A percentile compares a stretch with the other conserved stretches of the same genome.
phyloP scores from a whole-genome alignment of 1,140 invertebrate species.

The Contarinia nasturtii region DNA sequence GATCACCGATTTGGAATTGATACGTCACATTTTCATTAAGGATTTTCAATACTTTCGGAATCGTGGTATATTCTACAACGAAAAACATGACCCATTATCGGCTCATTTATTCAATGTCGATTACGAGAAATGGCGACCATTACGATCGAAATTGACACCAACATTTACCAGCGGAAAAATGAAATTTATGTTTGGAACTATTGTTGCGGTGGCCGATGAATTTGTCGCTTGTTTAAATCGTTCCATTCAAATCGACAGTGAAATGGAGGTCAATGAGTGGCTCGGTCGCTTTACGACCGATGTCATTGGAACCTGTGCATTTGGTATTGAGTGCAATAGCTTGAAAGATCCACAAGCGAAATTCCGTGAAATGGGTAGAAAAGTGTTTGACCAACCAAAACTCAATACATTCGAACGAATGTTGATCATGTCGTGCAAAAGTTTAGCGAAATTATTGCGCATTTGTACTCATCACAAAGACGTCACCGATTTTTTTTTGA shows the following conservation, averaged over 20 bases:
- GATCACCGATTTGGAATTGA: conserved; percentile 14
- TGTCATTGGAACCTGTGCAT: conserved; percentile 33
- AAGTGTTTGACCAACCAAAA: neutral
- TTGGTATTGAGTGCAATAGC: conserved; percentile 26
- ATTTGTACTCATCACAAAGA: neutral
- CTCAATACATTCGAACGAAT: neutral
- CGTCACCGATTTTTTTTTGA: conserved; percentile 21
- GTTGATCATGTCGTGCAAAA: too few relatives aligned
- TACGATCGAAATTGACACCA: conserved; percentile 25
- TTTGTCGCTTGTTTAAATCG: conserved; percentile 22
- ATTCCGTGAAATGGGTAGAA: neutral
- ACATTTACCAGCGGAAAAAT: conserved; percentile 30
- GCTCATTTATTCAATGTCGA: conserved; percentile 27
- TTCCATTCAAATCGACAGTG: conserved; percentile 14
- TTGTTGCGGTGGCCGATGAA: conserved; percentile 25
- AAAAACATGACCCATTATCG: conserved; percentile 28
- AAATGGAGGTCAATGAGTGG: conserved; percentile 28
- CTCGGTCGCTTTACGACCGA: conserved; percentile 30
- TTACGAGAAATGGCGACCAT: conserved; percentile 29
- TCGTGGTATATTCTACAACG: conserved; percentile 28
- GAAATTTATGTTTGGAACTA: conserved; percentile 31
- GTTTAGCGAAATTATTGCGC: too few relatives aligned
- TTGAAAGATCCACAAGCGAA: neutral
- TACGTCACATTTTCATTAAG: conserved; percentile 18
- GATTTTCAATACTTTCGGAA: conserved; percentile 18